Conservation (phyloP, 2,888 invertebrate species). For the Orthosia gothica region DNA sequence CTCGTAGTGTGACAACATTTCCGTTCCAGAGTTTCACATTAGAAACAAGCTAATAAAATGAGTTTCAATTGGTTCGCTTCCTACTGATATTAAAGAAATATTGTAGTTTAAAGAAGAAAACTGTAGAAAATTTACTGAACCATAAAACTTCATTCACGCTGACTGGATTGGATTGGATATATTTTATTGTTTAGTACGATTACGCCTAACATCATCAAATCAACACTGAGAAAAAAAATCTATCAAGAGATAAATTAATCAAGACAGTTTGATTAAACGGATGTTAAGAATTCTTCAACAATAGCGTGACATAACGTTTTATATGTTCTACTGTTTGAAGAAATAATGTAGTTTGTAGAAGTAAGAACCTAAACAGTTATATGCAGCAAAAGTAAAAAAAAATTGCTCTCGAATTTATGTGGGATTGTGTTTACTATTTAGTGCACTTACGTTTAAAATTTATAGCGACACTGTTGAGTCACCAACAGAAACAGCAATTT, state of each 20-base stretch:
- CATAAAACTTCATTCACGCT: too few species aligned
- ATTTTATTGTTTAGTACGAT: neutral
- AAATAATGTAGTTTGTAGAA: too few species aligned
- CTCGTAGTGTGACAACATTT: neutral
- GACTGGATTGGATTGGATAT: neutral
- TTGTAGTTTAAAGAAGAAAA: neutral
- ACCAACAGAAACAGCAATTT: neutral
- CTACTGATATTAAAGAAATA: neutral
- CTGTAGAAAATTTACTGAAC: neutral
- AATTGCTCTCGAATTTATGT: neutral
- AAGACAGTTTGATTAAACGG: constrained; percentile 20
- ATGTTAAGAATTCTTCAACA: constrained; percentile 25
- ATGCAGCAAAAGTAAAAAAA: neutral
- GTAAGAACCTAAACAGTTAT: neutral
- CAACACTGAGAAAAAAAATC: neutral
- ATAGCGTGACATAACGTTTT: constrained; percentile 23
- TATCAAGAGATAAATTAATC: constrained; percentile 13
- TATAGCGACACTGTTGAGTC: neutral
- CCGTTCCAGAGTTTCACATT: neutral
- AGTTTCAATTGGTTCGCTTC: too few species aligned
- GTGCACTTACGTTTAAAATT: neutral
- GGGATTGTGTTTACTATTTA: neutral
- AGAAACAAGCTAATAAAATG: neutral
- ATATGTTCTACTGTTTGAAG: neutral
- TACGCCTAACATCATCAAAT: neutral